Evolutionary conservation across 2,113 vertebrate species (phyloP), one percentile per base, ranked within the genome.

Genomic region (Sorex araneus): DNA sequence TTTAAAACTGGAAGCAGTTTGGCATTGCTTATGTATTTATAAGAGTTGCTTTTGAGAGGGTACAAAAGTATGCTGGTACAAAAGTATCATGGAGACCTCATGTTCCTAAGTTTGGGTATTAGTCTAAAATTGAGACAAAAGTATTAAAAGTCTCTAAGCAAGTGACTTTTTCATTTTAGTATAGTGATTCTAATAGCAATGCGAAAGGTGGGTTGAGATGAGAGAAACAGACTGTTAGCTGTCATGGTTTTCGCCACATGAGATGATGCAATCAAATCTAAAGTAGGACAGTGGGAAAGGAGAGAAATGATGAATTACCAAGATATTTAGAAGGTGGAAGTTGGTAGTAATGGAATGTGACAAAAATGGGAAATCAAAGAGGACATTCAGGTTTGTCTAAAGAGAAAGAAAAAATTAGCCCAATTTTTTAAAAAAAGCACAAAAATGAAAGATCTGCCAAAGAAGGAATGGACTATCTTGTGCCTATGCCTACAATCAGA

Each of bases 111-210:
- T 79, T 30, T 87, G 8, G 23, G 40, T 80, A 79, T 87, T 57
- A 78, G 45, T 60, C 23, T 73, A 83, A 25, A 79, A 19, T 28
- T 84, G 57, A 84, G 23, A 93, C 23, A 34, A 21, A 75, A 74
- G 34, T 67, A 54, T 18, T 75, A 6, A 80, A 89, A 40, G 13
- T 10, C 79, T 89, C 64, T 63, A 89, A 83, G 76, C 70, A 79
- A 47, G 15, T 30, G 10, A 60, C 8, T 43, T 87, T 86, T 34
- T 28, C 18, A 32, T 87, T 91, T 87, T 85, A 70, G 12, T 66
- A 40, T 18, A 30, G 43, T 27, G 28, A 82, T 18, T n/a, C 74
- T 89, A 57, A 13, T 66, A 30, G 32, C 16, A 79, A n/a, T 13
- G 8, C 16, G n/a, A 87, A 83, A 79, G 1, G 4, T 32, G 3